These are phyloP conservation scores for Calephelis perditalis DNA, from an alignment of 2,888 invertebrate genomes.

Conservation along the genomic window DNA sequence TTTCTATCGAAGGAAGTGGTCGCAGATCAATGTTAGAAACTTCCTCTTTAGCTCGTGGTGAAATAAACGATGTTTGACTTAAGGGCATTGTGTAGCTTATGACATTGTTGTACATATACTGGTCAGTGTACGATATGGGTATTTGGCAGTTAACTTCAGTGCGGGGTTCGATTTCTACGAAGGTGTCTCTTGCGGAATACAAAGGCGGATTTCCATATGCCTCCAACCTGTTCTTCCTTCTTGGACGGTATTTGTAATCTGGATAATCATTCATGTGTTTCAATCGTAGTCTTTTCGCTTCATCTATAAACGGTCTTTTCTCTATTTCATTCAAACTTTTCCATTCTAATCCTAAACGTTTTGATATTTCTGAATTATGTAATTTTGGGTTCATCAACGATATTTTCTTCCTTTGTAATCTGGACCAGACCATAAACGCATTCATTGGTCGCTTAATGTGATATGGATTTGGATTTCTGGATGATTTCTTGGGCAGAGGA, in stretches of 20 bases:
- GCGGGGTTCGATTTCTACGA: conserved; percentile 60
- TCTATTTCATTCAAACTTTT: conserved; percentile 87
- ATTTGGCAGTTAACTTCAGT: conserved; percentile 53
- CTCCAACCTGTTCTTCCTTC: conserved; percentile 78
- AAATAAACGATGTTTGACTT: conserved; percentile 51
- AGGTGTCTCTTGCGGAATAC: conserved; percentile 52
- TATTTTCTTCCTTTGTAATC: conserved; percentile 91
- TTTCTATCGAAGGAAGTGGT: conserved; percentile 69
- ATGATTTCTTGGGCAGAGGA: conserved; percentile 42
- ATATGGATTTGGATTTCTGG: conserved; percentile 77
- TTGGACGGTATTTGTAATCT: conserved; percentile 83
- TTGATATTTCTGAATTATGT: conserved; percentile 89
- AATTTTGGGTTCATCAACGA: conserved; percentile 89
- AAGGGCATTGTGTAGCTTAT: conserved; percentile 61
- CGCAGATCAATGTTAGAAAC: conserved; percentile 52
- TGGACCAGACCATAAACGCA: conserved; percentile 99
- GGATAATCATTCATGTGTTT: conserved; percentile 86
- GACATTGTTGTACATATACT: conserved; percentile 66
- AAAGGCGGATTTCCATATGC: conserved; percentile 49
- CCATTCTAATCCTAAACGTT: conserved; percentile 91
- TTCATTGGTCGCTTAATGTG: conserved; percentile 99
- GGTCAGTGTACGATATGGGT: conserved; percentile 56
- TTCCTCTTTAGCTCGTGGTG: conserved; percentile 60
- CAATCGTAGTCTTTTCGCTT: conserved; percentile 87
- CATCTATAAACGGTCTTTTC: conserved; percentile 92